Conservation (phyloP, 2,113 vertebrate species). For the Pantherophis guttatus region DNA sequence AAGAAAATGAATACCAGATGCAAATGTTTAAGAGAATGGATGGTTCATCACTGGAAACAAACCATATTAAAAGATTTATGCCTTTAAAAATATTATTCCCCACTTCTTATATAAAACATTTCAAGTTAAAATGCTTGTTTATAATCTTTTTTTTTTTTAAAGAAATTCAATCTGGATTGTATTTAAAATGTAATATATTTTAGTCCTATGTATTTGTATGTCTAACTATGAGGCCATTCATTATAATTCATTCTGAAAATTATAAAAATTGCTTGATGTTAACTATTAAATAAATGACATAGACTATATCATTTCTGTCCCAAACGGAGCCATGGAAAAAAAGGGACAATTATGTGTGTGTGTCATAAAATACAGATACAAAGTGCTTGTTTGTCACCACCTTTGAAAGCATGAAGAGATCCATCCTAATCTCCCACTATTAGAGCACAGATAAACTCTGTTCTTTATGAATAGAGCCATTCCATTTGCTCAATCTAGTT, state of each 20-base stretch:
- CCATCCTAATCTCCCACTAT: neutral
- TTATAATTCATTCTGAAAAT: neutral
- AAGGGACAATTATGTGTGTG: neutral
- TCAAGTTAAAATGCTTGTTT: conserved; percentile 56
- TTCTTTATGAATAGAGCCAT: neutral
- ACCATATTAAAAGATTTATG: conserved; percentile 65
- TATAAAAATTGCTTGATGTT: neutral
- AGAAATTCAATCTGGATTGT: conserved; percentile 44
- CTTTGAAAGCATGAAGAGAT: neutral
- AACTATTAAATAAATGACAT: neutral
- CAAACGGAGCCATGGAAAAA: neutral
- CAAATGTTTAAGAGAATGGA: neutral
- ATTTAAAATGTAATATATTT: neutral
- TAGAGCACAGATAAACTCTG: too few relatives aligned
- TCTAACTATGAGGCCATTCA: neutral
- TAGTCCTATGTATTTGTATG: neutral
- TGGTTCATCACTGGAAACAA: conserved; percentile 59
- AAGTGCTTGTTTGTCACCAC: neutral
- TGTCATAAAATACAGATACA: neutral
- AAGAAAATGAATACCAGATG: conserved; percentile 58
- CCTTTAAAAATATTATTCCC: conserved; percentile 67
- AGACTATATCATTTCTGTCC: neutral
- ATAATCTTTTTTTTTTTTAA: conserved; percentile 48
- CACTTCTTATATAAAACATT: conserved; percentile 64
- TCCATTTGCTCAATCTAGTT: neutral